Evolutionary conservation across 2,888 invertebrate species (phyloP).

Genomic region (Drosophila sordidapex): DNA sequence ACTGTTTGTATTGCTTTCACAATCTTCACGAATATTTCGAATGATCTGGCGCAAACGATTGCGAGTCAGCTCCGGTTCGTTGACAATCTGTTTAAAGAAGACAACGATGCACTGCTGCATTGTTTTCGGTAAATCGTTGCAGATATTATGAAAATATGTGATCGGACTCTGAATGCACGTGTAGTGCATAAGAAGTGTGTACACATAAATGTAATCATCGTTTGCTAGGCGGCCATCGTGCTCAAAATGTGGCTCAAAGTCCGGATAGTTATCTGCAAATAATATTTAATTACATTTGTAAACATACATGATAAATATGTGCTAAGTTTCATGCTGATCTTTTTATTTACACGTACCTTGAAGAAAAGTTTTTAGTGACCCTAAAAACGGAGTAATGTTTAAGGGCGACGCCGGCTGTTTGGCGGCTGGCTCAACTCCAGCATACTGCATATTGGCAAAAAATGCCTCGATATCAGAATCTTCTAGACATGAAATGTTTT

Average conservation of each 20-base stretch:
- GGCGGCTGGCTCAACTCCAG: slow-evolving; percentile 27
- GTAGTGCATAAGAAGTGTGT: slow-evolving; percentile 83
- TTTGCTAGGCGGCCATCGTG: slow-evolving; percentile 65
- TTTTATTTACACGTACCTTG: slow-evolving; percentile 61
- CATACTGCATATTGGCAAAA: slow-evolving; percentile 61
- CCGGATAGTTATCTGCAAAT: slow-evolving; percentile 76
- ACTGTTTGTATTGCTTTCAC: neutral
- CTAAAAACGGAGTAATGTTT: neutral
- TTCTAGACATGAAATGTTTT: slow-evolving; percentile 70
- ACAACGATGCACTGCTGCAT: slow-evolving; percentile 76
- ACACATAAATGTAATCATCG: slow-evolving; percentile 81
- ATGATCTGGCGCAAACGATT: slow-evolving; percentile 72
- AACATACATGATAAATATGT: neutral
- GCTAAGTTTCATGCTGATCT: neutral
- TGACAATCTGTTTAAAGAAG: slow-evolving; percentile 77
- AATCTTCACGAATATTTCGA: slow-evolving; percentile 41
- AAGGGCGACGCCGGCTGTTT: neutral
- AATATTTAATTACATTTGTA: neutral
- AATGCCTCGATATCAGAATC: slow-evolving; percentile 82
- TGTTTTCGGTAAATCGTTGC: slow-evolving; percentile 72
- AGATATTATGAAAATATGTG: slow-evolving; percentile 79
- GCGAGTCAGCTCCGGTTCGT: slow-evolving; percentile 62
- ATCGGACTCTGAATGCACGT: slow-evolving; percentile 80
- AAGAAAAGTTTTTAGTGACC: slow-evolving; percentile 64
- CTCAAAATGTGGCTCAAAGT: slow-evolving; percentile 71